phyloP scores from a whole-genome alignment of 2,113 vertebrate genomes.

The Parotia lawesii region DNA sequence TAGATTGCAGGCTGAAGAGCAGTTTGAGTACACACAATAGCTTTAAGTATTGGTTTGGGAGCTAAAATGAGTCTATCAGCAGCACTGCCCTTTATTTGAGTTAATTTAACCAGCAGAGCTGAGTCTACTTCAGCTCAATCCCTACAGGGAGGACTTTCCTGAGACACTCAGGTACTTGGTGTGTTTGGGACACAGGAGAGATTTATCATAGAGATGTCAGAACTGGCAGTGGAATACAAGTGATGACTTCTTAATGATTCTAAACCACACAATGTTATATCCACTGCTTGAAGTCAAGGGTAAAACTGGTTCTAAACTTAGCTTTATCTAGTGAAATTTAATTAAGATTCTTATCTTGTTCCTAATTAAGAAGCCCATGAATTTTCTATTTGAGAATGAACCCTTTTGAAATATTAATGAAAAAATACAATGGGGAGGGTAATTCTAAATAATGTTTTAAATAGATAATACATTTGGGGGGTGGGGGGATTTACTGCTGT shows the following conservation, averaged over 20 bases:
- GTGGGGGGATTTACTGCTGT: neutral
- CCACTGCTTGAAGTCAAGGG: neutral
- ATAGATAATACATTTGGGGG: neutral
- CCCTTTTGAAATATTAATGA: neutral
- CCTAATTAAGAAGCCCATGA: neutral
- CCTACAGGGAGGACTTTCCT: neutral
- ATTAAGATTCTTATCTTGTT: neutral
- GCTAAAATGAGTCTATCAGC: neutral
- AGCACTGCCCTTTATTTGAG: neutral
- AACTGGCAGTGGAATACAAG: neutral
- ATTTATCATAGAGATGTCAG: neutral
- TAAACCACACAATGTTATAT: neutral
- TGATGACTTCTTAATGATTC: neutral
- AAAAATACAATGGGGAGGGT: neutral
- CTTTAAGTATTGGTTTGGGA: neutral
- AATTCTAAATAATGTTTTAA: neutral
- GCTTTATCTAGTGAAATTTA: neutral
- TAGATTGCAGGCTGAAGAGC: neutral
- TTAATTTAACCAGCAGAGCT: neutral
- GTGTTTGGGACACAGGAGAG: neutral
- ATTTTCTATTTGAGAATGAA: neutral
- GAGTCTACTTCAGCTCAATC: neutral
- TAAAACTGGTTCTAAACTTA: neutral
- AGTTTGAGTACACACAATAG: neutral
- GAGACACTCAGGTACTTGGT: neutral